A percentile compares a stretch with the other conserved stretches of the same genome.
Conservation (phyloP, 2,113 vertebrate genomes). For the Calidris pygmaea region DNA sequence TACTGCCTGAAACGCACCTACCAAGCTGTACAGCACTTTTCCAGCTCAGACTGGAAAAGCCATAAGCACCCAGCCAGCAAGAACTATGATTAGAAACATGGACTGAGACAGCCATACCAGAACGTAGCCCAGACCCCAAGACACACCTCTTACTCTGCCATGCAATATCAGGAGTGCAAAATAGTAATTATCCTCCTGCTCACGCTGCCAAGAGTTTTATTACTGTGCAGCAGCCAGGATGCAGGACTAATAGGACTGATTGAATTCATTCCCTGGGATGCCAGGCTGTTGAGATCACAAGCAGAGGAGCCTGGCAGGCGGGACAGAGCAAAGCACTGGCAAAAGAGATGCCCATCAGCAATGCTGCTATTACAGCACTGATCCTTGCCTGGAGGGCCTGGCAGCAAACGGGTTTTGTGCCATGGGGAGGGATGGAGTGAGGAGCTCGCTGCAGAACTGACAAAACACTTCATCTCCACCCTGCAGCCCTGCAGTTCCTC, state of each 20-base stretch:
- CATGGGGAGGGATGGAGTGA: not conserved
- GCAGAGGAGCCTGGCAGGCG: not conserved
- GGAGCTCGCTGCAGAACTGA: not conserved
- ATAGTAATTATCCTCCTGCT: not conserved
- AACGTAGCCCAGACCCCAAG: not conserved
- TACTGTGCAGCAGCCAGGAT: not conserved
- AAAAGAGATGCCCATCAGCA: not conserved
- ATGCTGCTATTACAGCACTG: not conserved
- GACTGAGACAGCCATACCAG: not conserved
- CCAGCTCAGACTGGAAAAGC: not conserved
- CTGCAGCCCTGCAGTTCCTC: not conserved
- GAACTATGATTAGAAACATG: not conserved
- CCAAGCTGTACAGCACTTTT: not conserved
- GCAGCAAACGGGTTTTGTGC: accelerated
- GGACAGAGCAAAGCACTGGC: not conserved
- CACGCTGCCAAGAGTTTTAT: not conserved
- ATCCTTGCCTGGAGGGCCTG: not conserved
- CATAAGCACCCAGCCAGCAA: accelerated
- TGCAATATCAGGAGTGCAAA: not conserved
- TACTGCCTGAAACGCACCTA: not conserved
- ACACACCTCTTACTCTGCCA: not conserved
- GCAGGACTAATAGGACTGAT: not conserved
- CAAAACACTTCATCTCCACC: not conserved
- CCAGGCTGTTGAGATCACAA: not conserved
- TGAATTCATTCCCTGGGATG: not conserved